Percentiles rank a stretch among this genome's conserved stretches.
Evolutionary conservation across 2,797 vertebrate genomes (phyloP).

Genomic region (Rhinoraja longicauda): DNA sequence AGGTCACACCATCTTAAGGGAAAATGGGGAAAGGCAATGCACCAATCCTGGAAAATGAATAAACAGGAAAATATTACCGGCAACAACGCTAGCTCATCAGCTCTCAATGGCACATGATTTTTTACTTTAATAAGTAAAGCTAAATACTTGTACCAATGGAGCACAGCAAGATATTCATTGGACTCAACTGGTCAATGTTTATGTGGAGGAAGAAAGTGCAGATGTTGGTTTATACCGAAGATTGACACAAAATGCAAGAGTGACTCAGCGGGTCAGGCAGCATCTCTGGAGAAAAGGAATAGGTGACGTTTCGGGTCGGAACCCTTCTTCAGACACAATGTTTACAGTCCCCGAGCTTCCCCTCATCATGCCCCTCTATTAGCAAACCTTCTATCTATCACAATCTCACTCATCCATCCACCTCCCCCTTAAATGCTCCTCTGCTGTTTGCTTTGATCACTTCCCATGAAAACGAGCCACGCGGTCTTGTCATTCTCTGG

Average conservation of each 20-base stretch:
- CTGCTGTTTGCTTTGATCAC: neutral
- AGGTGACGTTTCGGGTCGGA: no score
- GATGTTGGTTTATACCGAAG: no score
- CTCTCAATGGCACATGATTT: neutral
- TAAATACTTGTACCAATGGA: neutral
- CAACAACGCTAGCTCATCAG: neutral
- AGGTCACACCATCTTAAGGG: no score
- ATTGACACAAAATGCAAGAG: no score
- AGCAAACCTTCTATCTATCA: neutral
- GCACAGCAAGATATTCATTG: neutral
- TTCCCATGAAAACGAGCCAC: neutral
- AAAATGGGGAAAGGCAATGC: no score
- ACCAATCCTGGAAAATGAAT: no score
- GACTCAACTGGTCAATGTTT: neutral
- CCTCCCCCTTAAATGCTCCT: neutral
- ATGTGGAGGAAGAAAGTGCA: no score
- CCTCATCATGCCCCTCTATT: neutral
- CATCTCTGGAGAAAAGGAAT: no score
- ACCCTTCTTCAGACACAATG: no score
- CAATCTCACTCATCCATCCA: neutral
- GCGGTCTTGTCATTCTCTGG: neutral
- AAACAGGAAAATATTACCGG: neutral
- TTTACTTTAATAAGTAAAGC: neutral
- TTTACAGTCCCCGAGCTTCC: neutral
- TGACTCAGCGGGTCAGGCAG: no score